Evolutionary conservation across 1,140 invertebrate genomes (phyloP), one percentile per base, ranked within the genome.

Genomic region (Penaeus japonicus): DNA sequence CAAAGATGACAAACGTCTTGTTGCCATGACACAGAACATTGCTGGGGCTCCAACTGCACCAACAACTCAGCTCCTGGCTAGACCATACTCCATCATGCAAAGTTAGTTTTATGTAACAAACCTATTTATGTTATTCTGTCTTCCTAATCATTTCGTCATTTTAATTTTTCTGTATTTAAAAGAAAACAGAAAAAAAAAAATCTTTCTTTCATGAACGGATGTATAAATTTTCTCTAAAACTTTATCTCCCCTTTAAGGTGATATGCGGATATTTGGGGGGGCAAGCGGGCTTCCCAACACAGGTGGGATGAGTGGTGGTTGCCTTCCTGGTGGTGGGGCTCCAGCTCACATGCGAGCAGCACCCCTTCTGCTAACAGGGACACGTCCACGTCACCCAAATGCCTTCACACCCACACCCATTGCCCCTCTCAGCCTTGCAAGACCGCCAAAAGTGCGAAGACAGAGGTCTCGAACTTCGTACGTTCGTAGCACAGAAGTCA

Each of bases 71-170:
- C 87, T 88, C 53, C 70, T 88, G 65, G 81, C 87, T 55, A 82
- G 87, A 88, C 87, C 87, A 30, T 88, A 88, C 81, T 88, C 87
- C 87, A 88, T 88, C 87, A 88, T 88, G 87, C 87, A 88, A 88
- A 88, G 87, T 88, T 88, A 88, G 87, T 88, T 32, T 27, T 55
- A 39, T 82, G 73, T 81, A 35, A 62, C 65, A 62, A 79, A n/a
- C 82, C 62, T 82, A 54, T 22, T 53, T 53, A 75, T 75, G 62
- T 73, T 65, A 80, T 54, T 79, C 62, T n/a, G 32, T n/a, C 53
- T 81, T 24, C 54, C 81, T 80, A 70, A 10, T 70, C 47, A 17
- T 65, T 75, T 59, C n/a, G 35, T 70, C 39, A 53, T 54, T 53
- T 75, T 87, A 30, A 39, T 47, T 55, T 73, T 32, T 22, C 47